phyloP scores from a whole-genome alignment of 1,140 invertebrate genomes.

The Lucilia sericata region DNA sequence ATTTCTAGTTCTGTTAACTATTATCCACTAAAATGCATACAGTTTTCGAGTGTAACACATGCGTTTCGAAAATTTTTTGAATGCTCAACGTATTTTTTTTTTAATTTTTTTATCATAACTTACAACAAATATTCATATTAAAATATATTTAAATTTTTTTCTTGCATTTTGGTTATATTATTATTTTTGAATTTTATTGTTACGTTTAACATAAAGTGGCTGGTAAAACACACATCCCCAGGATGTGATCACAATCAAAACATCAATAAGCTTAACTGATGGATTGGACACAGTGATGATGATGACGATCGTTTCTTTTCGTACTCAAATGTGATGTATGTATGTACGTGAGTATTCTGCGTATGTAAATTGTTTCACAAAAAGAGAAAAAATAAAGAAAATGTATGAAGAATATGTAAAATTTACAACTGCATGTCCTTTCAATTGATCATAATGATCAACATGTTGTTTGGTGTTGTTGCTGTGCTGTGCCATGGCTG shows the following conservation, averaged over 20 bases:
- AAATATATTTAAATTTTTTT: background rate
- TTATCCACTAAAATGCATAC: too few relatives aligned
- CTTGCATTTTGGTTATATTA: too few relatives aligned
- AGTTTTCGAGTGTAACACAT: background rate
- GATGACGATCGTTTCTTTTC: background rate
- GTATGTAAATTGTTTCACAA: background rate
- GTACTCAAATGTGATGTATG: too few relatives aligned
- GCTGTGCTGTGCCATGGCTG: background rate
- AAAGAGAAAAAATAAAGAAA: background rate
- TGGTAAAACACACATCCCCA: slow-evolving; percentile 34
- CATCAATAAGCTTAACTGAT: slow-evolving; percentile 43
- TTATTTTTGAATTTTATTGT: background rate
- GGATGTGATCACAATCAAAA: slow-evolving; percentile 35
- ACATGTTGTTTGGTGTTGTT: background rate
- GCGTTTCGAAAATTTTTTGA: background rate
- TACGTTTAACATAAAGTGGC: slow-evolving; percentile 16
- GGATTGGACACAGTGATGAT: slow-evolving; percentile 5
- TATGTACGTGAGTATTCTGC: background rate
- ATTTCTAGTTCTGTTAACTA: too few relatives aligned
- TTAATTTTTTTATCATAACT: slow-evolving; percentile 40
- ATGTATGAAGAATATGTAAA: background rate
- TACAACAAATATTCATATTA: slow-evolving; percentile 23
- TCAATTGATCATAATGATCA: slow-evolving; percentile 29
- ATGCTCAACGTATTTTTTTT: background rate
- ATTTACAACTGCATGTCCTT: background rate